These are phyloP conservation scores for Drosophila persimilis DNA, from an alignment of 1,140 invertebrate species.

Conservation along the genomic window DNA sequence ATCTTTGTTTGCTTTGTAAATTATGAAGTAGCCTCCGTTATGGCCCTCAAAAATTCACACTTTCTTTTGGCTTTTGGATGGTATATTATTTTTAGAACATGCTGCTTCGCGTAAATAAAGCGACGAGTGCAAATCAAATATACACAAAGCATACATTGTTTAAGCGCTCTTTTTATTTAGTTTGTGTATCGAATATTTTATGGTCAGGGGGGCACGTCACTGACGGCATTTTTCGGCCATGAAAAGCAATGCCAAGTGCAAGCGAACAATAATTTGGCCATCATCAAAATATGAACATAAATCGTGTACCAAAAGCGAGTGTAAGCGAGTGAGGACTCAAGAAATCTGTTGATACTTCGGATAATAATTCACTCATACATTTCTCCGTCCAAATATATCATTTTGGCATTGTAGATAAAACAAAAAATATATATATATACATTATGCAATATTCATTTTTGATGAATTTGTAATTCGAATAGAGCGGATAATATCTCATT, in stretches of 20 bases:
- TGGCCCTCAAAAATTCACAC: constrained; percentile 72
- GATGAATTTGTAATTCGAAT: too few species aligned
- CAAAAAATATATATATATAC: too few species aligned
- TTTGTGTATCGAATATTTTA: constrained; percentile 17
- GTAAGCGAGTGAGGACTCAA: not conserved
- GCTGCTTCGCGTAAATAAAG: constrained; percentile 43
- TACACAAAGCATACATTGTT: constrained; percentile 39
- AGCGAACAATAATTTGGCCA: not conserved
- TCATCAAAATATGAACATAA: constrained; percentile 14
- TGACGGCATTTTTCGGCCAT: constrained; percentile 49
- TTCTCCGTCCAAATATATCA: too few species aligned
- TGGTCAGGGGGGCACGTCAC: constrained; percentile 44
- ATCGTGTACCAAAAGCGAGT: constrained; percentile 4
- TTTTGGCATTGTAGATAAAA: too few species aligned
- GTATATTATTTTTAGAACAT: constrained; percentile 59
- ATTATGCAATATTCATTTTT: too few species aligned
- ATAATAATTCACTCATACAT: too few species aligned
- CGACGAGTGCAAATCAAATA: constrained; percentile 48
- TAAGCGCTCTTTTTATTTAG: constrained; percentile 34
- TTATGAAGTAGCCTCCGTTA: constrained; percentile 63
- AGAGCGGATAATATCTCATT: too few species aligned
- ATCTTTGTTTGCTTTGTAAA: constrained; percentile 62
- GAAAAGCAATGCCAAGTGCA: constrained; percentile 54
- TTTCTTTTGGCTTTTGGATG: constrained; percentile 59
- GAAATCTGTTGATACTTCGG: too few species aligned